Evolutionary conservation across 1,140 invertebrate species (phyloP).

Genomic region (Phenacoccus solenopsis): DNA sequence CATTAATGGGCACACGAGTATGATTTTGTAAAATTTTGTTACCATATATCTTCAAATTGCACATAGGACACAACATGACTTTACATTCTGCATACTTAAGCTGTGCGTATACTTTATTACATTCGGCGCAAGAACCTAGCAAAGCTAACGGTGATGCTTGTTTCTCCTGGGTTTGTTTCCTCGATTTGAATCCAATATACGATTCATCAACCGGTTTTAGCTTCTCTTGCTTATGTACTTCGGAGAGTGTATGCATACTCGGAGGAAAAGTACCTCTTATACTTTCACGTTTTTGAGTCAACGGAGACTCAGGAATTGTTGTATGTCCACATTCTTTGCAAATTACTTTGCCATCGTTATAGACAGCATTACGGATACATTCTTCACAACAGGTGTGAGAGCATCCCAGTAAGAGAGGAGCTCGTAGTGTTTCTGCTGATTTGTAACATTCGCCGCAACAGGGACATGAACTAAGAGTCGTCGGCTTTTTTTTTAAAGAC

Average conservation of each 20-base stretch:
- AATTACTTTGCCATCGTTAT: background rate
- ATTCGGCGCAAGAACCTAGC: background rate
- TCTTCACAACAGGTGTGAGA: background rate
- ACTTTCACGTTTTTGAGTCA: background rate
- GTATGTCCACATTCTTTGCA: background rate
- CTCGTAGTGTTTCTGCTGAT: background rate
- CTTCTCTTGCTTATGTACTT: background rate
- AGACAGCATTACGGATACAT: background rate
- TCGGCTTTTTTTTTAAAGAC: background rate
- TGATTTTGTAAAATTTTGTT: background rate
- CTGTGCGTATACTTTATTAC: background rate
- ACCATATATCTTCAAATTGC: background rate
- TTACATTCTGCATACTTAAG: background rate
- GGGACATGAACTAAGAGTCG: background rate
- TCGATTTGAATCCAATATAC: background rate
- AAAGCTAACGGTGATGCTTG: background rate
- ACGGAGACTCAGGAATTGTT: background rate
- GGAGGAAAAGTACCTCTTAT: background rate
- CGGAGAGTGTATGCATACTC: background rate
- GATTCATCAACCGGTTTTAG: background rate
- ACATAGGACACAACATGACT: background rate
- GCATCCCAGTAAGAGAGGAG: background rate
- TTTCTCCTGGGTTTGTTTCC: background rate
- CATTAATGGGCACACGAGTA: background rate
- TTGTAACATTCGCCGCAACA: background rate